phyloP scores from a whole-genome alignment of 2,797 vertebrate genomes.

The Liparis tanakae region DNA sequence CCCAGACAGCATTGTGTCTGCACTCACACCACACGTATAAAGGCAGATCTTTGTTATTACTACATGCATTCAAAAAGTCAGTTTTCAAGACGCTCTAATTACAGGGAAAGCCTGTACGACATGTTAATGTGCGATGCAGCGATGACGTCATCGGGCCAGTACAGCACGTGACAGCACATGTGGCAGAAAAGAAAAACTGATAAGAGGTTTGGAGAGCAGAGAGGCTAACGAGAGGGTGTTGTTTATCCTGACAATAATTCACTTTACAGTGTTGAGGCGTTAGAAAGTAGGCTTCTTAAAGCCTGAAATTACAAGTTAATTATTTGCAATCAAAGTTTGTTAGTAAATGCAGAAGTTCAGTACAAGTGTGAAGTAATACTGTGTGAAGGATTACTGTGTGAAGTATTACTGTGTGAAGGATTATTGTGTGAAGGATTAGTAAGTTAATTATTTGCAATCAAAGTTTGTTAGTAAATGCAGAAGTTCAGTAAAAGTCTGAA shows the following conservation, averaged over 20 bases:
- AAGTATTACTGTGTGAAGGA: not conserved
- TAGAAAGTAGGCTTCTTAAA: not conserved
- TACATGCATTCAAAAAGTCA: not conserved
- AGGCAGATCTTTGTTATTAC: not conserved
- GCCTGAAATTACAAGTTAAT: not conserved
- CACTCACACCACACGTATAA: not conserved
- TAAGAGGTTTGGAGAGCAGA: constrained; percentile 29
- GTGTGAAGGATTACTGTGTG: not conserved
- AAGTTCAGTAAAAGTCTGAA: not conserved
- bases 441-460: not conserved
- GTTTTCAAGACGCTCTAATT: not conserved
- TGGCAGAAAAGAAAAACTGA: constrained; percentile 22
- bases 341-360: not conserved
- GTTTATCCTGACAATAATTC: not conserved
- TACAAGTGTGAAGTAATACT: not conserved
- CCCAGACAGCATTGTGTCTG: not conserved
- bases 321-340: not conserved
- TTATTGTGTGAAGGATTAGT: too few species aligned
- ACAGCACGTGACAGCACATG: constrained; percentile 43
- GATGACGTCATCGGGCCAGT: constrained; percentile 3
- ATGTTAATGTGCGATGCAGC: not conserved
- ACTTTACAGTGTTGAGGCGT: too few species aligned
- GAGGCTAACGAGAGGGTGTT: not conserved
- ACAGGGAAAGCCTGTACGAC: not conserved
- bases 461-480: not conserved